Percentiles rank a stretch among this genome's conserved stretches.
Evolutionary conservation across 2,888 invertebrate genomes (phyloP).

Genomic region (Aporophyla lueneburgensis): DNA sequence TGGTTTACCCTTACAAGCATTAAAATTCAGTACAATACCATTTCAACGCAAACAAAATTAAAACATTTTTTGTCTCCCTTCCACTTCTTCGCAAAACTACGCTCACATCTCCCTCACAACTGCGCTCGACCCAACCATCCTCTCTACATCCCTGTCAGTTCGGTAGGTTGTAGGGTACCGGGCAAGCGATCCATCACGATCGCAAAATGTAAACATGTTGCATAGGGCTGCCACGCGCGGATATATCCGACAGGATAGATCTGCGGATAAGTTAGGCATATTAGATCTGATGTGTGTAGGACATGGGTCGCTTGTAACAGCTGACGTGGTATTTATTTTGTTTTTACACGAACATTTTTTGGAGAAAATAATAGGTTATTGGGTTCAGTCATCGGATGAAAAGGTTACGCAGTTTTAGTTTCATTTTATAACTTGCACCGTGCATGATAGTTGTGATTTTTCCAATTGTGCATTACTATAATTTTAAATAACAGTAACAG

Average conservation of each 20-base stretch:
- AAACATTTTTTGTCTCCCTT: not conserved
- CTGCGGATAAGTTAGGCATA: conserved; percentile 45
- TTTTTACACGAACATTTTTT: not conserved
- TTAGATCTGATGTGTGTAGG: conserved; percentile 39
- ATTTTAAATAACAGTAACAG: not conserved
- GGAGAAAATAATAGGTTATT: not conserved
- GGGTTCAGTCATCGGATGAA: not conserved
- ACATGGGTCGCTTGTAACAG: conserved; percentile 22
- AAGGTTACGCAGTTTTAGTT: not conserved
- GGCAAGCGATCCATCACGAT: conserved; percentile 67
- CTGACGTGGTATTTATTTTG: conserved; percentile 8
- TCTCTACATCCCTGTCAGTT: conserved; percentile 17
- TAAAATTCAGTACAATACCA: too few relatives aligned
- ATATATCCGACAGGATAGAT: conserved; percentile 23
- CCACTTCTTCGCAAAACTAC: conserved; percentile 4
- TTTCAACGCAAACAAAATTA: not conserved
- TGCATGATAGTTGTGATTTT: too few relatives aligned
- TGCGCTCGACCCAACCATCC: conserved; percentile 16
- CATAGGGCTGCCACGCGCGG: conserved; percentile 60
- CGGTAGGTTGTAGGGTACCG: conserved; percentile 50
- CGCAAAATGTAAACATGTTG: conserved; percentile 67
- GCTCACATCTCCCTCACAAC: not conserved
- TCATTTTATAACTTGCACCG: not conserved
- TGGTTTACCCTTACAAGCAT: too few relatives aligned
- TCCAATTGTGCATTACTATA: not conserved